Conservation (phyloP, 1,140 invertebrate species). For the Babylonia areolata region DNA sequence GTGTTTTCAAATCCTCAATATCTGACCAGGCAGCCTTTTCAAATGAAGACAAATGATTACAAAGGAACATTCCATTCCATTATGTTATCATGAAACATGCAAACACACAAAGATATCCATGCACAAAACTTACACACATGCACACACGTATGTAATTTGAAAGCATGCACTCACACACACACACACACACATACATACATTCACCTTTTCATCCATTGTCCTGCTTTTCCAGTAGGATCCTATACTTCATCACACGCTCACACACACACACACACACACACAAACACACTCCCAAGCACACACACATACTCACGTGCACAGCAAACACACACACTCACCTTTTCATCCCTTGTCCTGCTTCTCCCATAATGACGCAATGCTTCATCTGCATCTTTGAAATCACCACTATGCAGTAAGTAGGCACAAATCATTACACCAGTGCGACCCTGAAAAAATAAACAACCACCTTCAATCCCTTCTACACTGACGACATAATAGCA, state of each 20-base stretch:
- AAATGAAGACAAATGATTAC: too few relatives aligned
- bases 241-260: constrained; percentile 83
- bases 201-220: constrained; percentile 91
- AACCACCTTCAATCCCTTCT: not conserved
- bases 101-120: too few relatives aligned
- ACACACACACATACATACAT: constrained; percentile 58
- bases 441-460: constrained; percentile 80
- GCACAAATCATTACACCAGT: constrained; percentile 97
- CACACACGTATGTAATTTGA: too few relatives aligned
- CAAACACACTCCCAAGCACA: constrained; percentile 68
- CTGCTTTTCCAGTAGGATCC: constrained; percentile 91
- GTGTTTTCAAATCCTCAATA: too few relatives aligned
- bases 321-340: constrained; percentile 78
- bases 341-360: constrained; percentile 91
- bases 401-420: constrained; percentile 91
- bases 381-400: constrained; percentile 86
- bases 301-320: not conserved
- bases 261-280: not conserved
- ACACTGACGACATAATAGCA: not conserved
- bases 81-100: too few relatives aligned
- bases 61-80: too few relatives aligned
- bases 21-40: too few relatives aligned
- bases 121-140: too few relatives aligned
- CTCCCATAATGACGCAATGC: constrained; percentile 94
- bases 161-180: too few relatives aligned